Conservation (phyloP, 2,797 vertebrate genomes). For the Rhynchonycteris naso region DNA sequence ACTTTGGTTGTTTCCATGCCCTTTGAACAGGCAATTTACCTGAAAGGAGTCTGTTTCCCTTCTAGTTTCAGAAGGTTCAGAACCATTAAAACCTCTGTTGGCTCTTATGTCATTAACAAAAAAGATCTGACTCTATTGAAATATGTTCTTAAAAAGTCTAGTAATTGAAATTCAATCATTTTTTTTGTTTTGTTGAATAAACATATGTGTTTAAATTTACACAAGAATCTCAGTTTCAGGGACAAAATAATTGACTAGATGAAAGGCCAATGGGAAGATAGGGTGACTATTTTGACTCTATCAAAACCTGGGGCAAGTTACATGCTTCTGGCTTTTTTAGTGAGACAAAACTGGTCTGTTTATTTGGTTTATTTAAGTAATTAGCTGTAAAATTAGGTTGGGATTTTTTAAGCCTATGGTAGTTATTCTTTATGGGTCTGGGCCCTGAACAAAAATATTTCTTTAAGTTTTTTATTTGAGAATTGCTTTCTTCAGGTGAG, state of each 20-base stretch:
- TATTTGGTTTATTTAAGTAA: conserved; percentile 80
- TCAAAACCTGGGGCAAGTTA: background rate
- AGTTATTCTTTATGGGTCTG: conserved; percentile 86
- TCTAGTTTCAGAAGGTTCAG: background rate
- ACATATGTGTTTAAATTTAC: conserved; percentile 45
- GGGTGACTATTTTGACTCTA: conserved; percentile 19
- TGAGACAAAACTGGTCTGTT: conserved; percentile 80
- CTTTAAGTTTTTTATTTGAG: conserved; percentile 84
- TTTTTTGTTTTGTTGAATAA: background rate
- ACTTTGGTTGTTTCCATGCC: background rate
- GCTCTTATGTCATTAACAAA: background rate
- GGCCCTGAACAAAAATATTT: conserved; percentile 87
- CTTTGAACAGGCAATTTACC: background rate
- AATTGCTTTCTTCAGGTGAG: conserved; percentile 86
- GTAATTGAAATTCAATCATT: background rate
- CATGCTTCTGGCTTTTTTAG: conserved; percentile 76
- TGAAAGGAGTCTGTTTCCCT: background rate
- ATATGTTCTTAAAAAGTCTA: background rate
- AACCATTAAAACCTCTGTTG: background rate
- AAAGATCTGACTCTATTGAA: conserved; percentile 33
- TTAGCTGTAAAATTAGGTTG: conserved; percentile 83
- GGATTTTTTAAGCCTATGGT: conserved; percentile 75
- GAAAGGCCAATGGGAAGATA: background rate
- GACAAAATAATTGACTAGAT: conserved; percentile 64
- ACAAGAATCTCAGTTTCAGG: conserved; percentile 53